phyloP scores from a whole-genome alignment of 2,888 invertebrate genomes.

The Pseudococcus viburni region DNA sequence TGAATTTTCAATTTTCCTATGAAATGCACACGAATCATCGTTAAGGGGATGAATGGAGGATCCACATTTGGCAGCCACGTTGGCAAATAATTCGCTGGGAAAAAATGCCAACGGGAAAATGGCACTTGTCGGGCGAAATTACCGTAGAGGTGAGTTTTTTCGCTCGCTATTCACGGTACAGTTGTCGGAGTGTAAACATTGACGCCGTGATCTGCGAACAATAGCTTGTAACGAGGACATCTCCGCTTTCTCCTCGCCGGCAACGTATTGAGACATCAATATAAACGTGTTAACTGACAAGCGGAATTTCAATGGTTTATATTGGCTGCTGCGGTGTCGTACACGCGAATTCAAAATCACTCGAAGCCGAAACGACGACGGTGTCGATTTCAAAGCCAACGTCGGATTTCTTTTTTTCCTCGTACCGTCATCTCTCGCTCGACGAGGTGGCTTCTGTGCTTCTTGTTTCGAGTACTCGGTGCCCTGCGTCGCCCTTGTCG shows the following conservation, averaged over 20 bases:
- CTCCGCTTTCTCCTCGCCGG: not conserved
- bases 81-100: not conserved
- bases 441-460: not conserved
- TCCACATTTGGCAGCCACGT: not conserved
- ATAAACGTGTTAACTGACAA: constrained; percentile 47
- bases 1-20: too few species aligned
- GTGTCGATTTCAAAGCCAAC: constrained; percentile 20
- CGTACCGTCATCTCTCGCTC: not conserved
- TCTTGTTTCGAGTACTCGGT: not conserved
- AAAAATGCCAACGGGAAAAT: not conserved
- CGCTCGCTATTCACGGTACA: not conserved
- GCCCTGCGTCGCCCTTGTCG: not conserved
- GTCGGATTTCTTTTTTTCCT: not conserved
- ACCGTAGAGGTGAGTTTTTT: constrained; percentile 7
- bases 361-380: not conserved
- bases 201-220: constrained; percentile 44
- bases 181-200: constrained; percentile 33
- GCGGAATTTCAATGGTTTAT: constrained; percentile 43
- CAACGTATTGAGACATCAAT: constrained; percentile 21
- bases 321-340: not conserved
- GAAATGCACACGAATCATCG: not conserved
- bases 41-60: not conserved
- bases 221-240: constrained; percentile 40
- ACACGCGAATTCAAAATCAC: constrained; percentile 25
- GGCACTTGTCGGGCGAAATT: constrained; percentile 18